Base-by-base conservation (phyloP, 2,797 vertebrate genomes). In the Synanceia verrucosa region DNA sequence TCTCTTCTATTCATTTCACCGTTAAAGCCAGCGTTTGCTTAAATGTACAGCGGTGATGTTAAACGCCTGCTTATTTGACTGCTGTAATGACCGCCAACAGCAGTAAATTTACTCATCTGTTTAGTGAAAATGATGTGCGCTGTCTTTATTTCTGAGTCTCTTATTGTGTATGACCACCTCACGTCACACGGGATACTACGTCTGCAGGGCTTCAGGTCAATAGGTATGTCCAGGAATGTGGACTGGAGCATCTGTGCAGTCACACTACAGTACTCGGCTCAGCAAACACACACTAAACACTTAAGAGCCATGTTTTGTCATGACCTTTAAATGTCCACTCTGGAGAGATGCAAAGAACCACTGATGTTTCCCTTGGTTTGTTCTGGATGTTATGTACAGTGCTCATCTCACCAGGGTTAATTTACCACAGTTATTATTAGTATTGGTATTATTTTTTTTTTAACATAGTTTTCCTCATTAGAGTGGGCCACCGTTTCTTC, bases 271-370 rank as follows among this genome's bases (percentile, higher is more conserved):
- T 43, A 6, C 77, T 66, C 36, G 23, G 31, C 55, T 60, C 48
- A 48, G 48, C 29, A 67, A 77, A 72, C 57, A 59, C 57, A 58
- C 44, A n/a, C 50, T n/a, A 69, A 56, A 76, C 70, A 61, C 65
- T 73, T 79, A 74, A 65, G 73, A 47, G 50, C 72, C 60, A 37
- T 8, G 18, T 58, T 83, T 67, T 75, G 67, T 78, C 36, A 1
- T 77, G 79, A 85, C 73, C 75, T 85, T 80, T 41, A 76, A 14
- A 12, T 26, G 33, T 52, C 29, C n/a, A 68, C 70, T 77, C 59
- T 29, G 37, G 31, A 36, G 68, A 75, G 47, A 63, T 24, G 28
- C 39, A 23, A 44, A 77, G 65, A n/a, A n/a, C n/a, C n/a, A n/a
- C n/a, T n/a, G n/a, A 77, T 55, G 51, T 76, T 71, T 33, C 31